Conservation (phyloP, 2,113 vertebrate genomes). For the Desmodus rotundus region DNA sequence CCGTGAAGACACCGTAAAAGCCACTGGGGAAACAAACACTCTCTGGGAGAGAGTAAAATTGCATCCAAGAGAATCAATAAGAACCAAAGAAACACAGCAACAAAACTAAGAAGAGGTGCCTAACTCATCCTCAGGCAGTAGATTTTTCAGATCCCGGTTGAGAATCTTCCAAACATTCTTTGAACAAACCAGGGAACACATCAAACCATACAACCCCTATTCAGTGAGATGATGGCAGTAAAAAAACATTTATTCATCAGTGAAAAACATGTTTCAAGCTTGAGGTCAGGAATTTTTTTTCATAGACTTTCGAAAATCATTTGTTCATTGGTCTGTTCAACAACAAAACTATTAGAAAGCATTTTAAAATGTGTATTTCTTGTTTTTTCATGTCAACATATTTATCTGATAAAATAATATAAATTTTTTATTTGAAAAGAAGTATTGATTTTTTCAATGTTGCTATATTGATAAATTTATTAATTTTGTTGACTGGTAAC, state of each 20-base stretch:
- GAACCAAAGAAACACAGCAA: not conserved
- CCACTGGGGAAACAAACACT: not conserved
- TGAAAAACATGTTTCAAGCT: not conserved
- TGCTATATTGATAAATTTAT: not conserved
- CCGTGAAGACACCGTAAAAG: not conserved
- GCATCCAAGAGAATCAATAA: not conserved
- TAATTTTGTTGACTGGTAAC: not conserved
- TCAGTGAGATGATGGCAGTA: not conserved
- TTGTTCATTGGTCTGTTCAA: not conserved
- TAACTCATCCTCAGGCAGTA: not conserved
- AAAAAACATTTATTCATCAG: not conserved
- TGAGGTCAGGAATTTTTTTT: not conserved
- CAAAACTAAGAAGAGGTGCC: not conserved
- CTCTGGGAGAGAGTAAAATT: not conserved
- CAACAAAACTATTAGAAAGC: not conserved
- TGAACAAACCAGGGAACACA: not conserved
- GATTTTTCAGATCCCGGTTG: not conserved
- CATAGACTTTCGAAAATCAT: not conserved
- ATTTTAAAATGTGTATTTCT: not conserved
- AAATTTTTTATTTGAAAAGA: not conserved
- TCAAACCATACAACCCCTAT: not conserved
- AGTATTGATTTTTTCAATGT: not conserved
- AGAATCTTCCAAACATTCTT: not conserved
- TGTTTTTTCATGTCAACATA: not conserved
- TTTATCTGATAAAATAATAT: not conserved